phyloP scores from a whole-genome alignment of 2,113 vertebrate genomes.

The Apeltes quadracus region DNA sequence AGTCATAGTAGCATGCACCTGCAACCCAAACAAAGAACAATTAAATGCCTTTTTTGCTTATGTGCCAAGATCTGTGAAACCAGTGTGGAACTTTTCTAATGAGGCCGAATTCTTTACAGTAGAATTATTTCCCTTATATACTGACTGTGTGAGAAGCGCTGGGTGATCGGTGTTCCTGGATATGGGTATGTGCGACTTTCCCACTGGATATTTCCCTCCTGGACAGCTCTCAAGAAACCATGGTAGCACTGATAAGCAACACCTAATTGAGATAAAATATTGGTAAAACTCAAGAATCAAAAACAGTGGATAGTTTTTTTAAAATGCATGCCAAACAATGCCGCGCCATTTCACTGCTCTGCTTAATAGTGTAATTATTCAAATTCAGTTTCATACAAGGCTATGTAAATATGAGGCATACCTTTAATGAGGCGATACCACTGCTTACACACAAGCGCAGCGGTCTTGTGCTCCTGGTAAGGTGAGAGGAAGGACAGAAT shows the following conservation, averaged over 20 bases:
- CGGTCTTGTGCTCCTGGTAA: conserved; percentile 98
- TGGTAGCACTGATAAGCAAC: conserved; percentile 98
- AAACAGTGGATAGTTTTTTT: neutral
- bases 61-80: neutral
- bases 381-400: conserved; percentile 14
- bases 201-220: conserved; percentile 98
- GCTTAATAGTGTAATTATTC: neutral
- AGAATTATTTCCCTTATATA: conserved; percentile 47
- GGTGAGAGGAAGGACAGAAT: conserved; percentile 98
- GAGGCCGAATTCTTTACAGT: neutral
- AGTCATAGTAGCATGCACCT: conserved; percentile 98
- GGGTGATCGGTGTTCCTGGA: conserved; percentile 96
- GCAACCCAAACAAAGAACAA: conserved; percentile 6
- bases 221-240: conserved; percentile 95
- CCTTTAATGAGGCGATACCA: conserved; percentile 99
- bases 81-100: neutral
- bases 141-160: conserved; percentile 98
- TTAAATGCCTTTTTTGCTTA: neutral
- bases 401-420: conserved; percentile 55
- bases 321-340: neutral
- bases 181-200: conserved; percentile 98
- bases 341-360: neutral
- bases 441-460: conserved; percentile 97
- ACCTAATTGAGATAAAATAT: conserved; percentile 75
- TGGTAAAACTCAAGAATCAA: neutral